Evolutionary conservation across 2,113 vertebrate species (phyloP).

Genomic region (Pangasianodon hypophthalmus): DNA sequence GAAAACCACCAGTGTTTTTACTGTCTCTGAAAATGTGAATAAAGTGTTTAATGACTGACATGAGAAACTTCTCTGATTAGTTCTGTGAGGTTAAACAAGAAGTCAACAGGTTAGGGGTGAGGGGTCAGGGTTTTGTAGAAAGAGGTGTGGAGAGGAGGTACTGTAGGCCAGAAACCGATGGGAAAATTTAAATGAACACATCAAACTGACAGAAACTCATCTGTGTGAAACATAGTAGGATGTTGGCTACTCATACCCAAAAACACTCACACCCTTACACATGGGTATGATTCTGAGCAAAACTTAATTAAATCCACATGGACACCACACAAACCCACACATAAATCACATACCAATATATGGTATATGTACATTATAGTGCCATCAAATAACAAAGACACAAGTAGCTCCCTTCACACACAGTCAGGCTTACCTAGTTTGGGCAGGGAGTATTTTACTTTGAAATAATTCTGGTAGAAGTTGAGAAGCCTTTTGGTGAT

Average conservation of each 20-base stretch:
- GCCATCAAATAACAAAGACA: neutral
- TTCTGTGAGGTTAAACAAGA: neutral
- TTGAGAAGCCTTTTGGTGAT: slow-evolving; percentile 95
- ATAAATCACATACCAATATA: slow-evolving; percentile 3
- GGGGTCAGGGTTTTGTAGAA: neutral
- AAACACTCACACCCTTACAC: neutral
- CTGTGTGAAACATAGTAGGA: slow-evolving; percentile 26
- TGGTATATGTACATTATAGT: neutral
- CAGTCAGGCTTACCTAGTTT: slow-evolving; percentile 88
- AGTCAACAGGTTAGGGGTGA: neutral
- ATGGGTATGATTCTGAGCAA: neutral
- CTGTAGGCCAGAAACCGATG: slow-evolving; percentile 29
- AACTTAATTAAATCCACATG: neutral
- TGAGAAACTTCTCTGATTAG: neutral
- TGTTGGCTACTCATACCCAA: slow-evolving; percentile 8
- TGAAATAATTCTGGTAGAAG: slow-evolving; percentile 99
- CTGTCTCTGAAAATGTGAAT: neutral
- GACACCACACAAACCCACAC: neutral
- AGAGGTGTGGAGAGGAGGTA: neutral
- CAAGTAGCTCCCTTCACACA: neutral
- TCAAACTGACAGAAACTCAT: slow-evolving; percentile 47
- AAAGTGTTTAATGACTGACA: neutral
- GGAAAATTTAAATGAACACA: slow-evolving; percentile 35
- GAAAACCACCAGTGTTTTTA: neutral
- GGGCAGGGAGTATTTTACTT: slow-evolving; percentile 96